These are phyloP conservation scores for Arctopsyche grandis DNA, from an alignment of 1,140 invertebrate genomes.

Conservation along the genomic window DNA sequence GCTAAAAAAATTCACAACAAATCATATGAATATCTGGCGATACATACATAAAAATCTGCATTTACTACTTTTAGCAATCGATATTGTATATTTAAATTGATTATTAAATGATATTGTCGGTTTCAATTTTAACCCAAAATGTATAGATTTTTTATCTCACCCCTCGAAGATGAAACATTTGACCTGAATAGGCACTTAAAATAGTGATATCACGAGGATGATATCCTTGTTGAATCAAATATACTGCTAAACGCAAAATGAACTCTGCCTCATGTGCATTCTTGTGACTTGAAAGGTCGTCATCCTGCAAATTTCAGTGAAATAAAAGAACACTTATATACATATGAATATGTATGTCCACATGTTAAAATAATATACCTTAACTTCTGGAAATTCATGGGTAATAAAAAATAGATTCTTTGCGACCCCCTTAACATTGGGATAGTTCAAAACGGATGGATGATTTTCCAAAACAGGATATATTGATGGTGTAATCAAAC, in stretches of 20 bases:
- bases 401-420: constrained; percentile 72
- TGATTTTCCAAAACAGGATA: constrained; percentile 70
- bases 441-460: constrained; percentile 65
- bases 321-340: too few species aligned
- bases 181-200: constrained; percentile 74
- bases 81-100: too few species aligned
- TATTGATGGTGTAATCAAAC: constrained; percentile 70
- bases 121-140: too few species aligned
- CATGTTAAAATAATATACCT: constrained; percentile 56
- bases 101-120: too few species aligned
- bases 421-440: constrained; percentile 64
- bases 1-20: not conserved
- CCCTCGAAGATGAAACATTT: constrained; percentile 67
- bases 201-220: constrained; percentile 71
- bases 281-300: constrained; percentile 66
- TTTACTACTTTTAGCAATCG: too few species aligned
- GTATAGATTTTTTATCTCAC: too few species aligned
- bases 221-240: constrained; percentile 72
- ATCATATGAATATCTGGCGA: too few species aligned
- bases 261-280: constrained; percentile 72
- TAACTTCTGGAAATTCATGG: constrained; percentile 67
- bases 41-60: not conserved
- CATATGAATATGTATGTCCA: too few species aligned
- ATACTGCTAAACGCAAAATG: constrained; percentile 67
- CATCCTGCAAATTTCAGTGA: constrained; percentile 57